Evolutionary conservation across 2,797 vertebrate genomes (phyloP).

Genomic region (Florisuga fusca): DNA sequence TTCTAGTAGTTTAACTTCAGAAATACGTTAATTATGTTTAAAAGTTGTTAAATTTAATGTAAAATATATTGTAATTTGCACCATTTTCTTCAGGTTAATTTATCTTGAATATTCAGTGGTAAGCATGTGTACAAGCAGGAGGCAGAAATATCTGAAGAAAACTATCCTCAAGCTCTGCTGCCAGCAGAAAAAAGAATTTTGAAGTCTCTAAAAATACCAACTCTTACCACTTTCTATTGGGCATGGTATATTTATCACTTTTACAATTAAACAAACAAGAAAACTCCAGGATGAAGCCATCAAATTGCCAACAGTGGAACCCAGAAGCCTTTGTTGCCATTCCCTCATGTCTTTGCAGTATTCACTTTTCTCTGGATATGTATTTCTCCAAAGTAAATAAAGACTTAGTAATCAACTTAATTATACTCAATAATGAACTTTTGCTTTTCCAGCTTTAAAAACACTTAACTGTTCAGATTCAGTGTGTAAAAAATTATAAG

Average conservation of each 20-base stretch:
- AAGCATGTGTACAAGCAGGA: neutral
- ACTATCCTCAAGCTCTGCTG: neutral
- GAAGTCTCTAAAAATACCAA: neutral
- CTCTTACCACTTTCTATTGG: neutral
- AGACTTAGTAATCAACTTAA: conserved; percentile 24
- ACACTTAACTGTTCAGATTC: conserved; percentile 14
- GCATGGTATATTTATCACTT: neutral
- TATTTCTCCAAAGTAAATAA: neutral
- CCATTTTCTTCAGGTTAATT: neutral
- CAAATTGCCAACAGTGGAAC: neutral
- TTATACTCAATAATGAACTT: neutral
- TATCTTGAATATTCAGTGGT: neutral
- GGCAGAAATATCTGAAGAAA: neutral
- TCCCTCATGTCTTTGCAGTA: neutral
- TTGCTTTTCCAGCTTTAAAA: conserved; percentile 29
- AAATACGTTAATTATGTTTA: neutral
- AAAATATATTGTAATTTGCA: neutral
- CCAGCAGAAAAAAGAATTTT: neutral
- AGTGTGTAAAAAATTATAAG: conserved; percentile 7
- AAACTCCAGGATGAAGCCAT: neutral
- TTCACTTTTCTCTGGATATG: neutral
- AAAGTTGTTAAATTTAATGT: neutral
- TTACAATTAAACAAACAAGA: neutral
- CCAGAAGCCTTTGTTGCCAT: neutral
- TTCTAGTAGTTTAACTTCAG: neutral